These are phyloP conservation scores for Gambelia wislizenii DNA, from an alignment of 2,797 vertebrate species.

Conservation along the genomic window DNA sequence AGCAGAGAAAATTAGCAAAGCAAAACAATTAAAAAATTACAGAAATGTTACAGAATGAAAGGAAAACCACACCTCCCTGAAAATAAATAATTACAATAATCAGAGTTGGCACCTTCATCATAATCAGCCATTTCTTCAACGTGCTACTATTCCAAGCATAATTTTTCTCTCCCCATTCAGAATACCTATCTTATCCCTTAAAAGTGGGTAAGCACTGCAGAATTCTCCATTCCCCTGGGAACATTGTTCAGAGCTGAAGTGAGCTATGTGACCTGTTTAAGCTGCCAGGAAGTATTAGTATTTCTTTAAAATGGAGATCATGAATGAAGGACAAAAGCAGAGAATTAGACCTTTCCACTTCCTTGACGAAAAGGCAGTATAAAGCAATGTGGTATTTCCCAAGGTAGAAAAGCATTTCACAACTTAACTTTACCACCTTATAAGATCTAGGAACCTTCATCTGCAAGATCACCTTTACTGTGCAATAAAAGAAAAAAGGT, in stretches of 20 bases:
- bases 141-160: background rate
- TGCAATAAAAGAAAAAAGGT: background rate
- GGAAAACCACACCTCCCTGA: background rate
- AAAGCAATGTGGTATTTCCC: slow-evolving; percentile 46
- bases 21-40: background rate
- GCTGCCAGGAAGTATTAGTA: slow-evolving; percentile 75
- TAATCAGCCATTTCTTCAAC: background rate
- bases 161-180: slow-evolving; percentile 28
- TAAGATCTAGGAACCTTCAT: slow-evolving; percentile 53
- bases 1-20: background rate
- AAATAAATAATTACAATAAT: background rate
- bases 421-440: slow-evolving; percentile 51
- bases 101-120: background rate
- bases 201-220: slow-evolving; percentile 70
- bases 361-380: slow-evolving; percentile 59
- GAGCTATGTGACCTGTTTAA: slow-evolving; percentile 77
- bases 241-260: slow-evolving; percentile 73
- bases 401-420: slow-evolving; percentile 39
- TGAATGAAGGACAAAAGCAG: slow-evolving; percentile 71
- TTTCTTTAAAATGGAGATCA: slow-evolving; percentile 75
- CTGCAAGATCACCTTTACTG: slow-evolving; percentile 46
- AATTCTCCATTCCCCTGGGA: slow-evolving; percentile 72
- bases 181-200: slow-evolving; percentile 69
- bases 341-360: slow-evolving; percentile 63
- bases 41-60: background rate